These are phyloP conservation scores for Sinocyclocheilus maitianheensis DNA, from an alignment of 2,113 vertebrate genomes.

Conservation along the genomic window DNA sequence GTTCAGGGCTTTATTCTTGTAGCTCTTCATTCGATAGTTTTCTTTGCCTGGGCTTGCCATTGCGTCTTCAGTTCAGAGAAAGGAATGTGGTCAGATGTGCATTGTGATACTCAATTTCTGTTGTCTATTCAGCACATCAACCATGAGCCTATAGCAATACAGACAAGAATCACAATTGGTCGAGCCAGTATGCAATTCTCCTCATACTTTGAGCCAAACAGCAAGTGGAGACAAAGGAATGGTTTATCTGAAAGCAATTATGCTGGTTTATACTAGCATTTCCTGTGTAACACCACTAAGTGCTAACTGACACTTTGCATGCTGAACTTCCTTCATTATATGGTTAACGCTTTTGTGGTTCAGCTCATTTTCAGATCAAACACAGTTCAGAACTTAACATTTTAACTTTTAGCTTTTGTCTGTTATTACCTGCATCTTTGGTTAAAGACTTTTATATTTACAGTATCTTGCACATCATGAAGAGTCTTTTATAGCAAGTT, in stretches of 20 bases:
- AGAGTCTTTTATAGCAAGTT: not conserved
- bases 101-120: not conserved
- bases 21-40: constrained; percentile 90
- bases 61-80: constrained; percentile 65
- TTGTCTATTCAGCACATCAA: not conserved
- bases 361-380: not conserved
- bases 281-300: constrained; percentile 4
- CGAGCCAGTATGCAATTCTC: not conserved
- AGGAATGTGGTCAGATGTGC: not conserved
- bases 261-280: not conserved
- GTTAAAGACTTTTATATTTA: not conserved
- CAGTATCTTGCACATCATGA: not conserved
- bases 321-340: not conserved
- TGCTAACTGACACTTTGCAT: not conserved
- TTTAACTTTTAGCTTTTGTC: not conserved
- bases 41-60: constrained; percentile 90
- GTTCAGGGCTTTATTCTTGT: constrained; percentile 93
- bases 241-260: not conserved
- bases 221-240: not conserved
- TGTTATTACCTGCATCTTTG: not conserved
- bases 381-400: not conserved
- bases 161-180: not conserved
- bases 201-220: not conserved
- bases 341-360: not conserved
- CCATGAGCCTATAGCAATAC: not conserved